These are phyloP conservation scores for Otis tarda DNA, from an alignment of 2,113 vertebrate species.

Conservation along the genomic window DNA sequence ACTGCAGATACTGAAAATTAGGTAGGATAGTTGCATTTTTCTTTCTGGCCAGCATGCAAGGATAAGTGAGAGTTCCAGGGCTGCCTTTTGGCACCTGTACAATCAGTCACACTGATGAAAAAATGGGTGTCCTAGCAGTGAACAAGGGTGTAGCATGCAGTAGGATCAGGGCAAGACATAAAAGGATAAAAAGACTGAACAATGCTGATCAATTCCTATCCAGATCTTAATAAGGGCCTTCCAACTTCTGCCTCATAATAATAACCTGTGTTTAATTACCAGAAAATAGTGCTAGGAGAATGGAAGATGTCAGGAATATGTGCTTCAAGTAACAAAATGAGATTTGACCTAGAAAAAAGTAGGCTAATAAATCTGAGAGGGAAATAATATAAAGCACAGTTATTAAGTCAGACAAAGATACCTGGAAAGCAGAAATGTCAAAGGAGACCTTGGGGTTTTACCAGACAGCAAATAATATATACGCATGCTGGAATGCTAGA, in stretches of 20 bases:
- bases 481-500: constrained; percentile 1
- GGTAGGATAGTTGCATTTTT: not conserved
- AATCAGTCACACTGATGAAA: not conserved
- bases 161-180: not conserved
- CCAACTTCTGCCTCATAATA: not conserved
- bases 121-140: not conserved
- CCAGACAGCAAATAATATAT: constrained; percentile 34
- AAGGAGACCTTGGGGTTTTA: constrained; percentile 43
- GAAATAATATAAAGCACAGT: constrained; percentile 55
- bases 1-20: not conserved
- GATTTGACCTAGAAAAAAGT: constrained; percentile 35
- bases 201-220: not conserved
- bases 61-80: not conserved
- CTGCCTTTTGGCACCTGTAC: not conserved
- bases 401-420: constrained; percentile 56
- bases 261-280: not conserved
- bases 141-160: not conserved
- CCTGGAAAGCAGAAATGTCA: constrained; percentile 57
- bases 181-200: not conserved
- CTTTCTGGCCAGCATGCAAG: not conserved
- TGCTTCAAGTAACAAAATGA: constrained; percentile 7
- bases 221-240: not conserved
- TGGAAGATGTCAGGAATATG: not conserved
- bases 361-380: constrained; percentile 47
- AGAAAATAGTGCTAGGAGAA: not conserved